Conservation (phyloP, 2,113 vertebrate species). For the Microcebus tavaratra region DNA sequence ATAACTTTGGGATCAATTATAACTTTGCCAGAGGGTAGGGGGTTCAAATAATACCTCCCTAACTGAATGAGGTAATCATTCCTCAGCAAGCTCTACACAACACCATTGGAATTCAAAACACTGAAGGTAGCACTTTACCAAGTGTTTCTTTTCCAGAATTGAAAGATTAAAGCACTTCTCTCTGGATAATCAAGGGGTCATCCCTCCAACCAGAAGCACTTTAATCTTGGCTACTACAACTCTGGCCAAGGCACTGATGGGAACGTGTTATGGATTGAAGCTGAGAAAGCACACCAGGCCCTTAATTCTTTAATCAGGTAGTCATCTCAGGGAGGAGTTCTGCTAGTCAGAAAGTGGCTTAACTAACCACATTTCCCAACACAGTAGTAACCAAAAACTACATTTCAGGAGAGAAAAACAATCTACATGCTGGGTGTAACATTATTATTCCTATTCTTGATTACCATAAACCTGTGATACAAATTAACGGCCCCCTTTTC, state of each 20-base stretch:
- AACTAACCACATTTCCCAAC: constrained; percentile 43
- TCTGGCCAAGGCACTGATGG: constrained; percentile 8
- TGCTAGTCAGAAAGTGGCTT: constrained; percentile 6
- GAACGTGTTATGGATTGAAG: background rate
- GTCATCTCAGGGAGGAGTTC: constrained; percentile 61
- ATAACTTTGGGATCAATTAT: constrained; percentile 23
- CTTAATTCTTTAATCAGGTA: constrained; percentile 64
- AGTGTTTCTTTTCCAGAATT: constrained; percentile 61
- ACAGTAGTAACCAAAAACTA: constrained; percentile 43
- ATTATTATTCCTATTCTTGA: background rate
- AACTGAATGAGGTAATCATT: constrained; percentile 41
- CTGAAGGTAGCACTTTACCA: background rate
- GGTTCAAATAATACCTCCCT: constrained; percentile 10
- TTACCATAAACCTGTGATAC: background rate
- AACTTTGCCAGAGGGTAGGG: constrained; percentile 19
- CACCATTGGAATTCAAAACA: constrained; percentile 34
- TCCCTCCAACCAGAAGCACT: background rate
- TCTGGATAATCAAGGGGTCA: constrained; percentile 60
- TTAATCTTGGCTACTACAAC: background rate
- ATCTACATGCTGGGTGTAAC: background rate
- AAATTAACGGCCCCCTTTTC: background rate
- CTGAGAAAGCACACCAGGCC: constrained; percentile 18
- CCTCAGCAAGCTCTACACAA: constrained; percentile 54
- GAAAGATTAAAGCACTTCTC: constrained; percentile 73
- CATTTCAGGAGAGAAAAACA: constrained; percentile 28